These are phyloP conservation scores for Phataginus tricuspis DNA, from an alignment of 2,797 vertebrate genomes.

Conservation along the genomic window DNA sequence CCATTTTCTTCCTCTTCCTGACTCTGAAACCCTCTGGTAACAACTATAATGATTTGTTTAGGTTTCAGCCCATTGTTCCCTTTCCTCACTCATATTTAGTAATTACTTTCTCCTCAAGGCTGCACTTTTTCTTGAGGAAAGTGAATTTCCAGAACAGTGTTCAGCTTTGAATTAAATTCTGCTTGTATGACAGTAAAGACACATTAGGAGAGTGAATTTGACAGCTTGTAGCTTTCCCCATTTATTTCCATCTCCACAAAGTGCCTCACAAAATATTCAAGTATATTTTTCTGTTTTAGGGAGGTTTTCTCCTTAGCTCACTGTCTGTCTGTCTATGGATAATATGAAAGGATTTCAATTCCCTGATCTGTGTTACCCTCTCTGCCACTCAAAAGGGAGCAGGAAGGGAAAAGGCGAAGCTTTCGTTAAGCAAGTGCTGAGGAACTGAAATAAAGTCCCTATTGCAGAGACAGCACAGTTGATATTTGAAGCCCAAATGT, in stretches of 20 bases:
- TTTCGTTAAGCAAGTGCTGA: neutral
- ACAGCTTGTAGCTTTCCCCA: conserved; percentile 29
- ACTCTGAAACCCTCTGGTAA: conserved; percentile 51
- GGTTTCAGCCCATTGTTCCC: neutral
- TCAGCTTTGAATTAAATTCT: conserved; percentile 56
- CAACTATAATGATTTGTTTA: conserved; percentile 60
- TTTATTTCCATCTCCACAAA: conserved; percentile 54
- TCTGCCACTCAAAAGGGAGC: neutral
- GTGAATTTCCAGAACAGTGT: conserved; percentile 48
- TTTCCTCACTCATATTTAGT: conserved; percentile 57
- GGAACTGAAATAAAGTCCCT: neutral
- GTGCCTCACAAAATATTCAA: neutral
- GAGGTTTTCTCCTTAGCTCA: neutral
- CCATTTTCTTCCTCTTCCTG: conserved; percentile 49
- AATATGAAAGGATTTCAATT: neutral
- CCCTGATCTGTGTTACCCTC: neutral
- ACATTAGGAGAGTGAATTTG: neutral
- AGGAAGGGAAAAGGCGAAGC: neutral
- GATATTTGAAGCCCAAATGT: neutral
- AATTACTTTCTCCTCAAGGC: conserved; percentile 61
- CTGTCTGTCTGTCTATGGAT: neutral
- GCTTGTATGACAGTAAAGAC: conserved; percentile 33
- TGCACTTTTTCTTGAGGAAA: conserved; percentile 33
- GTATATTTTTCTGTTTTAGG: neutral
- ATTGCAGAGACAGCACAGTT: neutral